Evolutionary conservation across 1,140 invertebrate genomes (phyloP).

Genomic region (Coptotermes formosanus): DNA sequence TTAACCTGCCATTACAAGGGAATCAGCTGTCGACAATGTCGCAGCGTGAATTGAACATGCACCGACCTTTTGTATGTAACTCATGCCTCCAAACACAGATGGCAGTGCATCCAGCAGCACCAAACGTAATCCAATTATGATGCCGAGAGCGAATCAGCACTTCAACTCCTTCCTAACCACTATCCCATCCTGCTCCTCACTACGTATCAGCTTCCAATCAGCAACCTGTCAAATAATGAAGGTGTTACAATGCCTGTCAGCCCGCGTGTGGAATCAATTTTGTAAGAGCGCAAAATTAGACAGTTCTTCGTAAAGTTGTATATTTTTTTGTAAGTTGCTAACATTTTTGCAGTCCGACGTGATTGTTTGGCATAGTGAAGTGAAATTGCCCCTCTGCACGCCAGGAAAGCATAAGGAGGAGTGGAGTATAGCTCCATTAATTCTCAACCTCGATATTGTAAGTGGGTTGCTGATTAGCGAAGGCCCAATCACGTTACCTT

Average conservation of each 20-base stretch:
- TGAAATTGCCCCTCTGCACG: no score
- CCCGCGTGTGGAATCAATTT: background rate
- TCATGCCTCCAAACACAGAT: background rate
- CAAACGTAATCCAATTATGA: constrained; percentile 7
- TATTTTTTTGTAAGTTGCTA: no score
- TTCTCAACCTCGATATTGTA: no score
- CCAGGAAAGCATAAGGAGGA: no score
- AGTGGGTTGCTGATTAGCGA: no score
- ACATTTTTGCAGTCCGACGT: no score
- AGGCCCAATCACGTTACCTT: no score
- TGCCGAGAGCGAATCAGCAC: constrained; percentile 1
- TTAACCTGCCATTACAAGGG: background rate
- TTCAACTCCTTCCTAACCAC: background rate
- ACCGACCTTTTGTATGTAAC: constrained; percentile 8
- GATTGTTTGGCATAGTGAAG: no score
- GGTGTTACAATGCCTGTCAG: background rate
- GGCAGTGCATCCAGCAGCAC: background rate
- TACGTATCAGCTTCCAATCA: background rate
- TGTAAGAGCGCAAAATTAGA: no score
- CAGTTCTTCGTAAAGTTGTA: no score
- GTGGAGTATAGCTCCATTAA: no score
- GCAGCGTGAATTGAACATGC: background rate
- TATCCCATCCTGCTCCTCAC: background rate
- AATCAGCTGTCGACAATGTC: background rate
- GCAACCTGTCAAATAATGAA: background rate